Conservation (phyloP, 2,888 invertebrate species). For the Drosophila putrida region DNA sequence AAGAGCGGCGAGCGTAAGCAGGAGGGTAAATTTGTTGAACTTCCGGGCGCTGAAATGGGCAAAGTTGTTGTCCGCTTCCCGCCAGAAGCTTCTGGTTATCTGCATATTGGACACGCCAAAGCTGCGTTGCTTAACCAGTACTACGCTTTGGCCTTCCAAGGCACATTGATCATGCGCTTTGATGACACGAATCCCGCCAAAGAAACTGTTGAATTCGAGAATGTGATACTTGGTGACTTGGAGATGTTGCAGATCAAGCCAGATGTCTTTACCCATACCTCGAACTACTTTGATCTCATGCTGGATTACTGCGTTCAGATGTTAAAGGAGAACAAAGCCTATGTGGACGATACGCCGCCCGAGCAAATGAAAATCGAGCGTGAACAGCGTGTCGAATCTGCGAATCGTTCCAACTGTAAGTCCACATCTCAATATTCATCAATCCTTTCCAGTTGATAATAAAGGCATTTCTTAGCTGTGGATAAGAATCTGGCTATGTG, state of each 20-base stretch:
- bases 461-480: conserved; percentile 87
- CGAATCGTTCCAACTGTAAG: conserved; percentile 93
- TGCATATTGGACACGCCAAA: conserved; percentile 99
- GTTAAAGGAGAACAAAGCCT: conserved; percentile 95
- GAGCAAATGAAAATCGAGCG: conserved; percentile 98
- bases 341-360: conserved; percentile 97
- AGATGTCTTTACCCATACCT: conserved; percentile 97
- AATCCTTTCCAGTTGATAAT: background rate
- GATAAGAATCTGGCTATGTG: conserved; percentile 95
- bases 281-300: conserved; percentile 98
- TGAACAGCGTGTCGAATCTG: conserved; percentile 94
- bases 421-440: conserved; percentile 33
- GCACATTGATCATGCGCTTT: conserved; percentile 98
- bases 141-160: conserved; percentile 96
- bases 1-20: conserved; percentile 88
- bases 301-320: conserved; percentile 94
- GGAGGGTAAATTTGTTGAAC: conserved; percentile 98
- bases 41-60: conserved; percentile 98
- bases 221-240: conserved; percentile 98
- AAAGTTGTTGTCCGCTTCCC: conserved; percentile 99
- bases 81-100: conserved; percentile 99
- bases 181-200: conserved; percentile 99
- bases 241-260: conserved; percentile 96
- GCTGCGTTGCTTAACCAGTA: conserved; percentile 99
- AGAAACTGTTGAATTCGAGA: conserved; percentile 98